Conservation (phyloP, 2,888 invertebrate species). For the Chrysina gloriosa region DNA sequence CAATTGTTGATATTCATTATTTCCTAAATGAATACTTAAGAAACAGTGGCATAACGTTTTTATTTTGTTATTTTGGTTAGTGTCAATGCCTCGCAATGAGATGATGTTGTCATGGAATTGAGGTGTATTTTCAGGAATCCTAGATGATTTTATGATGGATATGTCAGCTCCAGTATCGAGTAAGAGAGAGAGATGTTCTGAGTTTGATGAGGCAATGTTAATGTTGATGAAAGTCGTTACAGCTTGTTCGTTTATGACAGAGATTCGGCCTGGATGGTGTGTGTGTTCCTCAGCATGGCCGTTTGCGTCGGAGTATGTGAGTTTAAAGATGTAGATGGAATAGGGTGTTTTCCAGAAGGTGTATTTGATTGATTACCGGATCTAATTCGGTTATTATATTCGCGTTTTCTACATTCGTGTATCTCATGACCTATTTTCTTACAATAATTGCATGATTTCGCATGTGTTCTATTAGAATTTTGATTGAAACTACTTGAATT, state of each 20-base stretch:
- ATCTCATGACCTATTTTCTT: background rate
- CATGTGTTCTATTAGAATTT: conserved; percentile 7
- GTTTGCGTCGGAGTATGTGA: background rate
- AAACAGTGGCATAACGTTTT: background rate
- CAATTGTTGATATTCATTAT: background rate
- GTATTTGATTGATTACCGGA: no score
- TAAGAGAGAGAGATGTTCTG: no score
- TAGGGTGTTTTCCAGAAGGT: background rate
- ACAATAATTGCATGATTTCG: conserved; percentile 21
- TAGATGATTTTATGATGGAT: conserved; percentile 39
- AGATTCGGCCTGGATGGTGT: background rate
- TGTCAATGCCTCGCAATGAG: background rate
- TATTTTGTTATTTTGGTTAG: background rate
- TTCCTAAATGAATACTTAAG: background rate
- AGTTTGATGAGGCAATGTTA: no score
- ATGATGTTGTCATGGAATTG: background rate
- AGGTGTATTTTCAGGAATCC: conserved; percentile 26
- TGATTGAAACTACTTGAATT: no score
- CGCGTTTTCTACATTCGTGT: no score
- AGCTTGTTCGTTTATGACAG: background rate
- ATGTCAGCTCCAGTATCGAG: conserved; percentile 44
- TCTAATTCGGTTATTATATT: no score
- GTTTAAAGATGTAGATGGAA: background rate
- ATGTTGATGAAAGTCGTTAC: background rate
- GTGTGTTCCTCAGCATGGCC: background rate